Evolutionary conservation across 2,888 invertebrate genomes (phyloP), one percentile per base, ranked within the genome.

Genomic region (Drosophila percnosoma): DNA sequence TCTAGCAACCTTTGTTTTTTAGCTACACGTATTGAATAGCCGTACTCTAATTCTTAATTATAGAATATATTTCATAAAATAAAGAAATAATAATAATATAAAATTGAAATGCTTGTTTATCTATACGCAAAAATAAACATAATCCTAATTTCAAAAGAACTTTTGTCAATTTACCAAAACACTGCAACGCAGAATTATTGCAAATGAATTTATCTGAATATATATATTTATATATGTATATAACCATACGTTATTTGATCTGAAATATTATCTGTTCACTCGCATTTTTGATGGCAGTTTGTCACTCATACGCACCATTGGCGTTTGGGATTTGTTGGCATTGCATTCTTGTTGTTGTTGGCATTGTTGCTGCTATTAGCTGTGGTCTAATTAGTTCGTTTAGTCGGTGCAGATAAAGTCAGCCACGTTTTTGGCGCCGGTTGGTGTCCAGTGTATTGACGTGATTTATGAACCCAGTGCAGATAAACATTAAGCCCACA

Each of bases 361-460:
- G 2, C 29, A n/a, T 13, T 21, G 18, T 27, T 42, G 59, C 65
- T 27, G 27, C 49, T 11, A 27, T 49, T 55, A 5, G 54, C 71
- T 79, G 72, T 67, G 61, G 79, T 67, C 79, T 76, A 84, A 89
- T 84, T 89, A 79, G 74, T 61, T 54, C 45, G 51, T 15, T 59
- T 49, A 49, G 64, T 48, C 59, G 53, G 60, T 34, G 51, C 51
- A 61, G 70, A 75, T 55, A 65, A 59, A 52, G 80, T 62, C 45
- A 27, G 36, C 64, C 54, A 34, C n/a, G 40, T 24, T 21, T 27
- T 68, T 29, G 78, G 38, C 78, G 78, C 81, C 78, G 81, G 38
- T 66, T 71, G 40, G 31, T 59, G 69, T 62, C 33, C 63, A 49
- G 77, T 67, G 36, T 62, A 80, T 78, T 72, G 78, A 49, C 59